phyloP scores from a whole-genome alignment of 2,888 invertebrate species.

The Sarcophaga caerulescens region DNA sequence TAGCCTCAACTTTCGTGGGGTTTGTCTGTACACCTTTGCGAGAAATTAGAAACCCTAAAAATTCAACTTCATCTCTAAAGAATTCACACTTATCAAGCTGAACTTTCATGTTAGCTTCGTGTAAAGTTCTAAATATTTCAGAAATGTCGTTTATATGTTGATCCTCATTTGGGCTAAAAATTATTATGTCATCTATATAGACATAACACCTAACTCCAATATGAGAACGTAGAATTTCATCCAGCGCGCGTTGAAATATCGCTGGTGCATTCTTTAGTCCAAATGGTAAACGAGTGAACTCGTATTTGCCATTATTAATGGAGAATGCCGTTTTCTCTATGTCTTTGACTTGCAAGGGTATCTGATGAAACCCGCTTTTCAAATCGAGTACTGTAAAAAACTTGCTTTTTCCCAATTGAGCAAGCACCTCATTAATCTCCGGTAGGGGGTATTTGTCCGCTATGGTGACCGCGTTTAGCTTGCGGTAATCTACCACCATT shows the following conservation, averaged over 20 bases:
- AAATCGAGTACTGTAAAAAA: neutral
- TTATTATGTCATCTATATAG: no score
- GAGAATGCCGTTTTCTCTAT: neutral
- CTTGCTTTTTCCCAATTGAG: neutral
- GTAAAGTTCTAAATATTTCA: no score
- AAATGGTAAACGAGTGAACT: neutral
- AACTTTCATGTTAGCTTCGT: no score
- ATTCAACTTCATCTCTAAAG: neutral
- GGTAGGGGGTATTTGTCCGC: neutral
- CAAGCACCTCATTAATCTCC: neutral
- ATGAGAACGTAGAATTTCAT: no score
- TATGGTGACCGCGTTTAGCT: neutral
- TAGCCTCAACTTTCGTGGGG: neutral
- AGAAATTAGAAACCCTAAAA: neutral
- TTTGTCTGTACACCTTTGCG: neutral
- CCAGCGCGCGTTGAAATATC: no score
- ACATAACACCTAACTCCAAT: no score
- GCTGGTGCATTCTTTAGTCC: neutral
- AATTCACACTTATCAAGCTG: no score
- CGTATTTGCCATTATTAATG: no score
- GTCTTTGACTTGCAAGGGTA: neutral
- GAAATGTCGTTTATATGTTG: no score
- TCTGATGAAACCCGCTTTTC: neutral
- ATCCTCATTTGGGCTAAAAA: no score
- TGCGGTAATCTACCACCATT: neutral